Evolutionary conservation across 2,888 invertebrate genomes (phyloP), one percentile per base, ranked within the genome.

Genomic region (Pterostichus niger): DNA sequence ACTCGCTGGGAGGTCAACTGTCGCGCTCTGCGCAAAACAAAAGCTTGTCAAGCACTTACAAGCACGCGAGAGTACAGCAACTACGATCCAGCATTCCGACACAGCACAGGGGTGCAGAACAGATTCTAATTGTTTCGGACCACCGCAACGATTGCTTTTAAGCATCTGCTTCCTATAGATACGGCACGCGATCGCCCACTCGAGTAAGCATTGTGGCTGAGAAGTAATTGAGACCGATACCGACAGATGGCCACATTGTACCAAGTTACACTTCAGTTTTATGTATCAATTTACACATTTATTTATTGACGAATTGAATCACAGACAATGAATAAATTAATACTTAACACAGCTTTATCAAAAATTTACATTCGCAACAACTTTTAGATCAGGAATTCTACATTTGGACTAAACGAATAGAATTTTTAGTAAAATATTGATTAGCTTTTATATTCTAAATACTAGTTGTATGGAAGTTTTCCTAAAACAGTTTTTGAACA

Each of bases 131-230:
- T 83, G 83, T 83, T 83, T 77, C 64, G 64, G 83, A 83, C 83
- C 83, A 77, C 83, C 83, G 77, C 68, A 64, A 44, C 56, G 64
- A 71, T 71, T 71, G 68, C 68, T 40, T 49, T 40, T 52, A 82
- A 83, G 83, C 83, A 83, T 83, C 83, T 83, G 83, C 56, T 83
- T 83, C 83, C 83, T 83, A 85, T 68, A 84, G 85, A 85, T 85
- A 85, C 84, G 85, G 85, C 85, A 85, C 85, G 85, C 85, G 85
- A 85, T 79, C 83, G 81, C 81, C 68, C 33, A 81, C 81, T 81
- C 56, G 56, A 56, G 17, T 15, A 31, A 5, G 49, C 46, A 11
- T n/a, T 40, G 44, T 40, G 40, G 40, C 40, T 40, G 15, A 11
- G 64, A 10, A 64, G 64, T 35, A 64, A 64, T 64, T 64, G 33